phyloP scores from a whole-genome alignment of 2,113 vertebrate genomes.

The Ceyx cyanopectus region DNA sequence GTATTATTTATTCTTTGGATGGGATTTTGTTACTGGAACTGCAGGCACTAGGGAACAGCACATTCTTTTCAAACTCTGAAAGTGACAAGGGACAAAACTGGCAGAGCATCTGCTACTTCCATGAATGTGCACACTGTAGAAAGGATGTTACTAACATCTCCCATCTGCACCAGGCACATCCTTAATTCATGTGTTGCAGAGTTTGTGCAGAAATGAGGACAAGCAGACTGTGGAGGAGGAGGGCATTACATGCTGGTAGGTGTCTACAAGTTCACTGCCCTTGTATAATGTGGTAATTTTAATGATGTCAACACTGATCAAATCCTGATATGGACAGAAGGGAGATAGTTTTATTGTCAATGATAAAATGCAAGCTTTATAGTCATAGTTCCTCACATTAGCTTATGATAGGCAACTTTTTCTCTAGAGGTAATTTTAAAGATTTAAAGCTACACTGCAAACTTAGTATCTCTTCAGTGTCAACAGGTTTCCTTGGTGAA shows the following conservation, averaged over 20 bases:
- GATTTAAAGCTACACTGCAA: not conserved
- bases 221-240: not conserved
- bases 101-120: slow-evolving; percentile 57
- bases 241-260: not conserved
- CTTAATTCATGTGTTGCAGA: slow-evolving; percentile 65
- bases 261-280: not conserved
- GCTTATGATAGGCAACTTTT: not conserved
- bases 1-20: slow-evolving; percentile 15
- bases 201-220: slow-evolving; percentile 46
- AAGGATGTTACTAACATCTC: slow-evolving; percentile 69
- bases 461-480: not conserved
- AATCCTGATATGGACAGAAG: not conserved
- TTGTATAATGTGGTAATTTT: not conserved
- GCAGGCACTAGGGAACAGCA: slow-evolving; percentile 23
- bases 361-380: not conserved
- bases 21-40: slow-evolving; percentile 4
- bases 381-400: not conserved
- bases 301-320: not conserved
- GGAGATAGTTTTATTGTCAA: not conserved
- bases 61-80: slow-evolving; percentile 39
- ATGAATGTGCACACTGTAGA: slow-evolving; percentile 11
- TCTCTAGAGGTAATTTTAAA: not conserved
- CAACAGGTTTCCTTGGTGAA: not conserved
- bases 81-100: slow-evolving; percentile 46
- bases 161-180: slow-evolving; percentile 64